phyloP scores from a whole-genome alignment of 2,797 vertebrate genomes.

The Gobionotothen gibberifrons region DNA sequence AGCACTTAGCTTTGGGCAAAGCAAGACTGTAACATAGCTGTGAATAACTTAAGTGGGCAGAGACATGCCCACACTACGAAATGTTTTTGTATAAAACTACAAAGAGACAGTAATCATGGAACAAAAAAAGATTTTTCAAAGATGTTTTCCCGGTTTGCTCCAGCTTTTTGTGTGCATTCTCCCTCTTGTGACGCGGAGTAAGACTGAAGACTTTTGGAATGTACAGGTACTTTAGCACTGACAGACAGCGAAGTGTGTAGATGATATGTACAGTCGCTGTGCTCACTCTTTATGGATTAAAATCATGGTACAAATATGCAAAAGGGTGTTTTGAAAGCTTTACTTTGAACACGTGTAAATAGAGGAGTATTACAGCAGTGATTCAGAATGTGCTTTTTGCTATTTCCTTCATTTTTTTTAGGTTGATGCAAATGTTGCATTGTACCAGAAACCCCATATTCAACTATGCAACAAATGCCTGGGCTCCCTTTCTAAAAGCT shows the following conservation, averaged over 20 bases:
- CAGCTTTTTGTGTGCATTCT: constrained; percentile 84
- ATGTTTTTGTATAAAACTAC: constrained; percentile 78
- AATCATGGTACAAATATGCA: constrained; percentile 97
- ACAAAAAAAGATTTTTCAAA: constrained; percentile 85
- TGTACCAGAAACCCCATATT: constrained; percentile 89
- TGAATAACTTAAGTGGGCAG: constrained; percentile 79
- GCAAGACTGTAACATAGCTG: constrained; percentile 82
- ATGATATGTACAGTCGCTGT: constrained; percentile 89
- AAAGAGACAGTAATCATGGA: constrained; percentile 63
- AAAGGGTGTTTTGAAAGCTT: constrained; percentile 98
- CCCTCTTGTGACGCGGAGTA: constrained; percentile 79
- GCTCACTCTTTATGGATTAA: constrained; percentile 88
- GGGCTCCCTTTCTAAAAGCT: constrained; percentile 88
- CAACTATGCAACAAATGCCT: constrained; percentile 98
- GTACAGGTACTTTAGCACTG: constrained; percentile 81
- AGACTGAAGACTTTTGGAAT: constrained; percentile 70
- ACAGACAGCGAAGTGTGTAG: constrained; percentile 84
- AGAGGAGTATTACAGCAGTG: constrained; percentile 85
- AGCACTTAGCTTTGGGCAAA: constrained; percentile 82
- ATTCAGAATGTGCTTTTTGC: constrained; percentile 93
- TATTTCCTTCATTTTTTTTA: constrained; percentile 79
- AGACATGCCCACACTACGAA: constrained; percentile 45
- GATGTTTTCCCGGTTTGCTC: constrained; percentile 84
- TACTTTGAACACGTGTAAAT: constrained; percentile 98
- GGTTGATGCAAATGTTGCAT: constrained; percentile 84